phyloP scores from a whole-genome alignment of 2,888 invertebrate genomes.

The Toxonevra muliebris region DNA sequence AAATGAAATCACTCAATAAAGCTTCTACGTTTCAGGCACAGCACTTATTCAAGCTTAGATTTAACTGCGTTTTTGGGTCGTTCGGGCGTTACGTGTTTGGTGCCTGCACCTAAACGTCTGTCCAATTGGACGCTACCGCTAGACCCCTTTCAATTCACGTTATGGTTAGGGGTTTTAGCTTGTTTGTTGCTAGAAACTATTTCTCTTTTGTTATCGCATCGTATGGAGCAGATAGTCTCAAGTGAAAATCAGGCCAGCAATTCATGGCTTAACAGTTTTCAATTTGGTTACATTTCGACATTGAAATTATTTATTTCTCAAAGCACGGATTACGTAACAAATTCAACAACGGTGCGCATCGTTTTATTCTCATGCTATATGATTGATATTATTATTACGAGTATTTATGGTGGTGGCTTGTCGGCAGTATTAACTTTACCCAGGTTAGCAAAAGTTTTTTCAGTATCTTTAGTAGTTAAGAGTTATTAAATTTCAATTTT shows the following conservation, averaged over 20 bases:
- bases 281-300: constrained; percentile 50
- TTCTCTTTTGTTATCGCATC: constrained; percentile 50
- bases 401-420: constrained; percentile 73
- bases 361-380: constrained; percentile 55
- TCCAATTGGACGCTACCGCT: constrained; percentile 72
- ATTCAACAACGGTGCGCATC: constrained; percentile 48
- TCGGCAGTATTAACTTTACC: constrained; percentile 75
- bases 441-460: constrained; percentile 55
- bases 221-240: constrained; percentile 38
- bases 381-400: constrained; percentile 70
- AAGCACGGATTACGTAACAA: constrained; percentile 48
- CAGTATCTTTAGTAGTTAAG: not conserved
- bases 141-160: constrained; percentile 68
- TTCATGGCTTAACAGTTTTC: constrained; percentile 44
- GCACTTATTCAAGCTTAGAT: constrained; percentile 70
- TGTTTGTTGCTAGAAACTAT: constrained; percentile 66
- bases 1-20: no score
- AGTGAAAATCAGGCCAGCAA: constrained; percentile 2
- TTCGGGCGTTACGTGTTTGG: constrained; percentile 73
- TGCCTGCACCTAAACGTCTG: constrained; percentile 72
- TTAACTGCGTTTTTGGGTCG: constrained; percentile 70
- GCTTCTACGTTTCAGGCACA: constrained; percentile 71
- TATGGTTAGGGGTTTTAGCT: constrained; percentile 70
- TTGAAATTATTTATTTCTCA: constrained; percentile 56
- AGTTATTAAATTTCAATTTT: not conserved